Evolutionary conservation across 1,140 invertebrate genomes (phyloP).

Genomic region (Eubasilissa regina): DNA sequence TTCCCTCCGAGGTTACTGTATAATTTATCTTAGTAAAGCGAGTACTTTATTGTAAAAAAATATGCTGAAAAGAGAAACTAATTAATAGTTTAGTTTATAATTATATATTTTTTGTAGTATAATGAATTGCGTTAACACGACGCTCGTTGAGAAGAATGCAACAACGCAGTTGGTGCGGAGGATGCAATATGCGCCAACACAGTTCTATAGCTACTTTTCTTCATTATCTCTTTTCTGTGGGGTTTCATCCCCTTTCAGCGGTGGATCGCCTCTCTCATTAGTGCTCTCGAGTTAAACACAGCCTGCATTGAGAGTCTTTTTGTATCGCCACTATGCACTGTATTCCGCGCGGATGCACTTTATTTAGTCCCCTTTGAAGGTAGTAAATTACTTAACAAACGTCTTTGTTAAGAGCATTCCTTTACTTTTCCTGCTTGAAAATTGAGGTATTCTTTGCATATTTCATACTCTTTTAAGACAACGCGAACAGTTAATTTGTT

Average conservation of each 20-base stretch:
- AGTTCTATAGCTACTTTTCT: constrained; percentile 9
- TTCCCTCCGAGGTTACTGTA: too few relatives aligned
- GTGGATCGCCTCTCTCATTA: constrained; percentile 50
- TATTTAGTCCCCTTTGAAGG: constrained; percentile 36
- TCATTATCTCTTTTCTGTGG: constrained; percentile 46
- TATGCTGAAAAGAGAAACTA: too few relatives aligned
- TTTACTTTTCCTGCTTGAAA: constrained; percentile 8
- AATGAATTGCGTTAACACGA: too few relatives aligned
- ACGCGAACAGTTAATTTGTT: too few relatives aligned
- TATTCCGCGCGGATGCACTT: constrained; percentile 46
- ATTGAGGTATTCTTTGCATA: not conserved
- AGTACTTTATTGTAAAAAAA: too few relatives aligned
- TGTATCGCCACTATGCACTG: constrained; percentile 13
- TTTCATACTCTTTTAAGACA: too few relatives aligned
- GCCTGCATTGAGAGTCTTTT: constrained; percentile 35
- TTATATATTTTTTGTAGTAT: too few relatives aligned
- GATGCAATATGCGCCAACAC: not conserved
- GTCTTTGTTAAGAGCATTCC: constrained; percentile 37
- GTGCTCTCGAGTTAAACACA: constrained; percentile 46
- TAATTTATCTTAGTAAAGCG: too few relatives aligned
- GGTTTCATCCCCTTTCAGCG: constrained; percentile 17
- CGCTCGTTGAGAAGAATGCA: too few relatives aligned
- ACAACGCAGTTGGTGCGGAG: too few relatives aligned
- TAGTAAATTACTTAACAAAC: constrained; percentile 49
- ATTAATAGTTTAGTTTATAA: too few relatives aligned